A percentile compares a stretch with the other conserved stretches of the same genome.
Conservation (phyloP, 2,797 vertebrate species). For the Oreonectes daqikongensis region DNA sequence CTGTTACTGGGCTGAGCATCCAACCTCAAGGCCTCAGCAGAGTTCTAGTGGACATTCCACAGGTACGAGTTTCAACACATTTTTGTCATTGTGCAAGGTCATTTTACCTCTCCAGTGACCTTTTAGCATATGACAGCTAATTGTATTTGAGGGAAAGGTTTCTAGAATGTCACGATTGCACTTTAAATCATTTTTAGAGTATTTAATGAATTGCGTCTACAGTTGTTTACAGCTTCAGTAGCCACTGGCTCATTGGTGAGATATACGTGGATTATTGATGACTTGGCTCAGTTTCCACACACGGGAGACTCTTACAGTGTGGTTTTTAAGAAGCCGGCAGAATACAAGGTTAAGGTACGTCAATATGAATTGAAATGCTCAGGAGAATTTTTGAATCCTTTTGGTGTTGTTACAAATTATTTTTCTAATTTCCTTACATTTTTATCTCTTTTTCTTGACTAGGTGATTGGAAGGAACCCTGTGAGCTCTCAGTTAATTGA, state of each 20-base stretch:
- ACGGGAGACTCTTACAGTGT: conserved; percentile 74
- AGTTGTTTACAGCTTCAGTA: conserved; percentile 75
- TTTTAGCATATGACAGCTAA: conserved; percentile 15
- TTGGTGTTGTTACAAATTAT: conserved; percentile 3
- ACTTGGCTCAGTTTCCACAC: conserved; percentile 67
- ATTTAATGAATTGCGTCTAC: conserved; percentile 16
- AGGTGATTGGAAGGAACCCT: conserved; percentile 79
- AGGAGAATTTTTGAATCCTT: too few species aligned
- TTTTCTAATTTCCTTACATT: conserved; percentile 13
- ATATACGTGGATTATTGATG: conserved; percentile 77
- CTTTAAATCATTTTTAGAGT: background rate
- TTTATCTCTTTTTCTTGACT: conserved; percentile 21
- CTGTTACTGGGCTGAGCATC: conserved; percentile 72
- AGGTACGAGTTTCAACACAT: conserved; percentile 64
- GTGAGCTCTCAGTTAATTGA: conserved; percentile 76
- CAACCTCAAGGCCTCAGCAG: conserved; percentile 67
- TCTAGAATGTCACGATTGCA: conserved; percentile 12
- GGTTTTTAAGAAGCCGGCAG: conserved; percentile 71
- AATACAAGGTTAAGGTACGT: conserved; percentile 73
- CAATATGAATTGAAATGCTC: background rate
- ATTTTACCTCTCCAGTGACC: background rate
- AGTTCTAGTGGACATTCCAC: conserved; percentile 68
- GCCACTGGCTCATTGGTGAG: conserved; percentile 74
- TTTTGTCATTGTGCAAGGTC: background rate
- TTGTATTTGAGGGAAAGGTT: conserved; percentile 16